Conservation (phyloP, 2,888 invertebrate species). For the Coremacera marginata region DNA sequence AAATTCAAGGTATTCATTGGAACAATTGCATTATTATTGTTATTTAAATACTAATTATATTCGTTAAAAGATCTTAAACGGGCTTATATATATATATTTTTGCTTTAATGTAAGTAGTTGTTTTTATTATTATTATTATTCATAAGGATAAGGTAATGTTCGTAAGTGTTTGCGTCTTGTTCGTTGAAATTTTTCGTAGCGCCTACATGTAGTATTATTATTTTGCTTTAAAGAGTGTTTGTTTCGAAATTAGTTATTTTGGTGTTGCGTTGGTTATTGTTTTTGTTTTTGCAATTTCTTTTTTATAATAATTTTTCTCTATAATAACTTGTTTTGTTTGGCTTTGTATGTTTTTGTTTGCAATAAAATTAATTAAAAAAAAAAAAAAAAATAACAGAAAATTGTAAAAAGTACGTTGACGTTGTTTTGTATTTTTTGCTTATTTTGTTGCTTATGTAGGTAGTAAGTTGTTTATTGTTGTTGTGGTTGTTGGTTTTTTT, state of each 20-base stretch:
- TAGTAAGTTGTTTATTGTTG: slow-evolving; percentile 43
- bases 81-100: slow-evolving; percentile 38
- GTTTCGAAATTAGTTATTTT: background rate
- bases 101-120: background rate
- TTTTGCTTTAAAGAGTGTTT: slow-evolving; percentile 25
- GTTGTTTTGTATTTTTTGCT: slow-evolving; percentile 29
- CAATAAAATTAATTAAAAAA: background rate
- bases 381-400: background rate
- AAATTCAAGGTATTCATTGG: background rate
- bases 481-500: slow-evolving; percentile 29
- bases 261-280: background rate
- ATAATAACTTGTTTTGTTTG: background rate
- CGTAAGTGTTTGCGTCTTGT: slow-evolving; percentile 29
- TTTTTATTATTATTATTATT: slow-evolving; percentile 3
- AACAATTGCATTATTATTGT: background rate
- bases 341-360: background rate
- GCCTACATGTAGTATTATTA: slow-evolving; percentile 22
- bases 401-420: background rate
- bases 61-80: slow-evolving; percentile 53
- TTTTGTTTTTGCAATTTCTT: background rate
- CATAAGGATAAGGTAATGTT: slow-evolving; percentile 9
- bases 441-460: slow-evolving; percentile 41
- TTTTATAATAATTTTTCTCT: background rate
- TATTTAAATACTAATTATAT: slow-evolving; percentile 28
- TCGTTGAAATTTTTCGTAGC: slow-evolving; percentile 32